Evolutionary conservation across 2,888 invertebrate species (phyloP), one percentile per base, ranked within the genome.

Genomic region (Andricus quercusramuli): DNA sequence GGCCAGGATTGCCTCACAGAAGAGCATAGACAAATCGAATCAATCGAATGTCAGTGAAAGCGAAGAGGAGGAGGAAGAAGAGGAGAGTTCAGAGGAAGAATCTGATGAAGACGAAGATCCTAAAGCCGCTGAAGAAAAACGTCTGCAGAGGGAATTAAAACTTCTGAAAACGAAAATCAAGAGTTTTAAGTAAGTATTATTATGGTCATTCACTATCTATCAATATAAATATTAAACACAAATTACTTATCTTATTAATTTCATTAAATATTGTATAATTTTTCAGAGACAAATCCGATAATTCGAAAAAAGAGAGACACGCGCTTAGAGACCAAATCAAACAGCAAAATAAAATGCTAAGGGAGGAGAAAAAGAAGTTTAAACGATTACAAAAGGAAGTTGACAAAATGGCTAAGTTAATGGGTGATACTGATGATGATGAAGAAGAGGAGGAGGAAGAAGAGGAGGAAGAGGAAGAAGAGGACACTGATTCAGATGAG

Each of bases 401-500:
- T 15, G 97, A 97, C 90, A 97, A 97, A 93, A 98, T 98, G 97
- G 97, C 97, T 0, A 96, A 96, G 22, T 94, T 97, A 89, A 96
- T 98, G 96, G 97, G 96, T 87, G 96, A 97, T 88, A 95, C 95
- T 3, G 96, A 96, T 1, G 96, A 96, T 9, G 96, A 96, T 2
- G 95, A 95, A 0, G 95, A 95, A 6, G 95, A 95, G 5, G 95
- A 96, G 51, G 94, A 94, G 20, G 94, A 93, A 32, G 93, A 93
- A 93, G 92, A 94, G 91, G 94, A 93, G 81, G 90, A 86, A 90
- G 93, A 92, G 29, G 89, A 87, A 51, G 91, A 92, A 41, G 88
- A 88, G 68, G 90, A 92, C 80, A 90, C 91, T 15, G 91, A 92
- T 47, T 90, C 91, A 0, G 93, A 90, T 89, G 94, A 90, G 89